Evolutionary conservation across 2,797 vertebrate genomes (phyloP).

Genomic region (Myioborus melanocephalus): DNA sequence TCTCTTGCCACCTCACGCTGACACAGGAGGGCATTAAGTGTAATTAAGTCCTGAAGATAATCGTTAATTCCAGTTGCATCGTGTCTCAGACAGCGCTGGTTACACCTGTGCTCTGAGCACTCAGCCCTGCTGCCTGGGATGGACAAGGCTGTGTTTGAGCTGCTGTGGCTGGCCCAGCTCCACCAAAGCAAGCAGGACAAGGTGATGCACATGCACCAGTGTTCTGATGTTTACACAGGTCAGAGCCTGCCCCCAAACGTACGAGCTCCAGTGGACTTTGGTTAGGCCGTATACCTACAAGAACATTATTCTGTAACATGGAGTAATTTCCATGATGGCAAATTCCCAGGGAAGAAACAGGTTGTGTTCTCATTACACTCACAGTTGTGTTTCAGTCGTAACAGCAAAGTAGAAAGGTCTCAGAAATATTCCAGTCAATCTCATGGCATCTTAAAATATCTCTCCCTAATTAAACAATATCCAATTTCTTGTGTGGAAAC

Average conservation of each 20-base stretch:
- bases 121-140: not conserved
- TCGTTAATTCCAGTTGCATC: not conserved
- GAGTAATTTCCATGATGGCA: not conserved
- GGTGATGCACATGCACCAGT: not conserved
- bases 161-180: not conserved
- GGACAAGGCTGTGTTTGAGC: not conserved
- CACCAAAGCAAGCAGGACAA: not conserved
- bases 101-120: not conserved
- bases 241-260: not conserved
- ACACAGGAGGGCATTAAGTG: not conserved
- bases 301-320: not conserved
- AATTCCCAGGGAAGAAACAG: not conserved
- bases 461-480: slow-evolving; percentile 38
- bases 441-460: not conserved
- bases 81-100: not conserved
- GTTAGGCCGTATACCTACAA: not conserved
- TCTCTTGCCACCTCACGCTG: not conserved
- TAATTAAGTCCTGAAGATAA: slow-evolving; percentile 45
- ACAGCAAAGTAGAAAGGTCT: not conserved
- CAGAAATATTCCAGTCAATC: not conserved
- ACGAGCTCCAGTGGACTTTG: not conserved
- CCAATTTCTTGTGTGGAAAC: not conserved
- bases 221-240: not conserved
- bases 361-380: not conserved
- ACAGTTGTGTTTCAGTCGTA: not conserved